These are phyloP conservation scores for Babylonia areolata DNA, from an alignment of 1,140 invertebrate species.

Conservation along the genomic window DNA sequence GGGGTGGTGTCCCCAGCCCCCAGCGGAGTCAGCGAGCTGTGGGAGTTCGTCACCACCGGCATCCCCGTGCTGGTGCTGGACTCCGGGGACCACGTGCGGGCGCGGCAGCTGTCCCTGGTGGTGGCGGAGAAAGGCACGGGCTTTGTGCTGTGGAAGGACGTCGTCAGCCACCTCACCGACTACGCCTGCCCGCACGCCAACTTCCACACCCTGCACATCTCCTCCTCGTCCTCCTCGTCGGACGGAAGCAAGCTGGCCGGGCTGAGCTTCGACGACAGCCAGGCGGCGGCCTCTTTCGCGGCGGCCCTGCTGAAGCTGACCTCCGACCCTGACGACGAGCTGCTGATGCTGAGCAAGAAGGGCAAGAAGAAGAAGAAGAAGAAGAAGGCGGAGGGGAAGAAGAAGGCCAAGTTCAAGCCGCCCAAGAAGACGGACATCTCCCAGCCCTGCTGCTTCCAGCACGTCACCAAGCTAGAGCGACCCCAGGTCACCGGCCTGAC, in stretches of 20 bases:
- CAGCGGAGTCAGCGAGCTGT: conserved; percentile 76
- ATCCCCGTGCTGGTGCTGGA: conserved; percentile 89
- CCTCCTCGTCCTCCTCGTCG: conserved; percentile 82
- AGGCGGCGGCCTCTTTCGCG: conserved; percentile 84
- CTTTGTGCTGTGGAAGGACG: conserved; percentile 90
- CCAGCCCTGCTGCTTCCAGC: conserved; percentile 90
- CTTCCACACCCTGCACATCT: conserved; percentile 90
- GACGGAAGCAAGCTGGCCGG: conserved; percentile 81
- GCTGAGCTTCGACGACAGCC: conserved; percentile 86
- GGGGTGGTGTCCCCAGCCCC: not conserved
- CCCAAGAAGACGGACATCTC: conserved; percentile 90
- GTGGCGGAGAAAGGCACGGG: conserved; percentile 89
- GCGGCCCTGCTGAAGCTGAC: conserved; percentile 83
- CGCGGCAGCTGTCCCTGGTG: conserved; percentile 85
- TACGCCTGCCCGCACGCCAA: conserved; percentile 80
- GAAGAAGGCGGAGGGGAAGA: conserved; percentile 62
- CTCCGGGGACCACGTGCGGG: conserved; percentile 82
- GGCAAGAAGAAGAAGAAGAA: conserved; percentile 79
- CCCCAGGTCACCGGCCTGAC: conserved; percentile 58
- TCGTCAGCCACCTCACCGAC: conserved; percentile 82
- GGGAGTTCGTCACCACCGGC: conserved; percentile 87
- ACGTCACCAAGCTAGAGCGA: conserved; percentile 87
- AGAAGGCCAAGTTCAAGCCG: conserved; percentile 73
- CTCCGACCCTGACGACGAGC: conserved; percentile 87
- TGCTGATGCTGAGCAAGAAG: conserved; percentile 80